Base-by-base conservation (phyloP, 1,140 invertebrate genomes). In the Pseudomyrmex dendroicus region DNA sequence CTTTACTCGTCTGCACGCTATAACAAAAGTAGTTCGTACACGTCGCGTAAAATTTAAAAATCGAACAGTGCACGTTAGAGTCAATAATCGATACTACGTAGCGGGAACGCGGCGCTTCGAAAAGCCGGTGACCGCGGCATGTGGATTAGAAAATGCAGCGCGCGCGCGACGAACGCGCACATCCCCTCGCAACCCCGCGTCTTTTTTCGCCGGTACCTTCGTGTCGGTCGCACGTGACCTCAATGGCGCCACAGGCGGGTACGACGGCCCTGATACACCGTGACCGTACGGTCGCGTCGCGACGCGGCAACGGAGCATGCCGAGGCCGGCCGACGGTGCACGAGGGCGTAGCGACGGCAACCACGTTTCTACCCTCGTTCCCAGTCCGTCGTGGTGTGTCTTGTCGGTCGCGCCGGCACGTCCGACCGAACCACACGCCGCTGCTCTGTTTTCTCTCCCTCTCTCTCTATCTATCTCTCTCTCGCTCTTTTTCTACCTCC, bases 321-420 rank as follows among this genome's bases (percentile, higher is more conserved):
- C 91, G 91, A 84, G 84, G 83, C 82, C 84, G 80, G 67, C 90
- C 92, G 92, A 94, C 62, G 61, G 72, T 62, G 62, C 89, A 83
- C 92, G 92, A 93, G 88, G 89, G 88, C 91, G 92, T 92, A 90
- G 92, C 91, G 92, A 93, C 83, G 92, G 93, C 91, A 93, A 94
- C 90, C 93, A 93, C 92, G 93, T 92, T 94, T 91, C 89, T 91
- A 93, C 92, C 93, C 92, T 92, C 90, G 72, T 89, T 82, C 91
- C 93, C 95, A 93, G 93, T 93, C 88, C 92, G 92, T 93, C 92
- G 93, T 90, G 89, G 88, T 89, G 84, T 91, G 85, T 89, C 82
- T 86, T 73, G 72, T 84, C 85, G 82, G 74, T 73, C 83, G 74
- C 82, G 74, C 82, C 83, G 87, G 88, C 70, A 77, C 84, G 77